Evolutionary conservation across 1,140 invertebrate species (phyloP), one percentile per base, ranked within the genome.

Genomic region (Zaprionus ghesquierei): DNA sequence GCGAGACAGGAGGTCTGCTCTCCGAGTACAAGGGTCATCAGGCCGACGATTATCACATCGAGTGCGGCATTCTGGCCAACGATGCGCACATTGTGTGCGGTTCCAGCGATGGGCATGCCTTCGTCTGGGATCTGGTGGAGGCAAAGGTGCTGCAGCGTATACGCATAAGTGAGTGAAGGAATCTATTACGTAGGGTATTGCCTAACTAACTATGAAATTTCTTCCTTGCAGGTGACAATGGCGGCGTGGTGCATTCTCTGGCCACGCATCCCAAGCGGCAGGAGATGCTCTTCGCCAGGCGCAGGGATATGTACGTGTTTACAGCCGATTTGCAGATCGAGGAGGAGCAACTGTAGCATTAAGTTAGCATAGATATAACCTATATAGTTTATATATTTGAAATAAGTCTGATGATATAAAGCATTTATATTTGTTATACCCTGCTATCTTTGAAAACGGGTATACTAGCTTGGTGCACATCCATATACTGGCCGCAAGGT

Each of bases 31-130:
- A 91, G 50, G 97, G 98, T 0, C 97, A 98, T 85, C 93, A 93
- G 68, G 95, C 95, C 70, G 95, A 94, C 66, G 95, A 98, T 85
- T 96, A 96, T 87, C 95, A 95, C 76, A 94, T 99, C 18, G 98
- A 99, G 92, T 97, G 96, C 91, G 95, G 95, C 76, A 94, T 99
- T 3, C 95, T 96, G 91, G 92, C 94, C 56, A 95, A 95, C 75
- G 98, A 99, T 92, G 96, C 95, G 29, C 94, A 96, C 71, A 94
- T 99, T 51, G 92, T 98, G 15, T 97, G 96, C 54, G 98, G 98
- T 0, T 98, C 98, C 0, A 95, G 95, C 35, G 96, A 97, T 86
- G 98, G 98, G 0, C 93, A 94, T 84, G 93, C 98, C 3, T 97
- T 96, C 92, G 94, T 96, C 76, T 99, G 97, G 97, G 97, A 98